A percentile compares a stretch with the other conserved stretches of the same genome.
Conservation (phyloP, 2,888 invertebrate genomes). For the Heliconius hortense region DNA sequence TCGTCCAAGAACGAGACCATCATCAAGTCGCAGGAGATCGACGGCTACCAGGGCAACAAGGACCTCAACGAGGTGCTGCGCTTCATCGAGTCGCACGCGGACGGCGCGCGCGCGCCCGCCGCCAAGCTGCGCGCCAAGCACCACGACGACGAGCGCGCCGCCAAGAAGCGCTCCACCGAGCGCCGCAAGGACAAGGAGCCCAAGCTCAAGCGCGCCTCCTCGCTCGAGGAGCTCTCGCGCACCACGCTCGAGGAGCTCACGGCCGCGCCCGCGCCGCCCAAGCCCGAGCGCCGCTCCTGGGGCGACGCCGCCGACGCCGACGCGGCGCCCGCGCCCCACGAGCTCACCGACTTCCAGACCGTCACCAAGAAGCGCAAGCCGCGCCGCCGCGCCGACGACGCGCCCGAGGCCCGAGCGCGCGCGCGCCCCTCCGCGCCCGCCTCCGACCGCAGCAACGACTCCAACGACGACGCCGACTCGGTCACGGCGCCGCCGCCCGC, state of each 20-base stretch:
- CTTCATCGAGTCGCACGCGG: slow-evolving; percentile 87
- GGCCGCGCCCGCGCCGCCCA: slow-evolving; percentile 72
- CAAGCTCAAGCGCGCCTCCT: slow-evolving; percentile 86
- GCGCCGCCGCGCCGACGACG: slow-evolving; percentile 84
- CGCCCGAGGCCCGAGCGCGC: slow-evolving; percentile 46
- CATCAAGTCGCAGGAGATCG: slow-evolving; percentile 84
- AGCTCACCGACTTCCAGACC: slow-evolving; percentile 89
- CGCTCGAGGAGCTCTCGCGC: slow-evolving; percentile 90
- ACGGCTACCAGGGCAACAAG: slow-evolving; percentile 90
- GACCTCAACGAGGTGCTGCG: slow-evolving; percentile 89
- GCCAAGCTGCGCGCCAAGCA: slow-evolving; percentile 69
- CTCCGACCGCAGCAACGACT: slow-evolving; percentile 90
- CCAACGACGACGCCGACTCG: slow-evolving; percentile 91
- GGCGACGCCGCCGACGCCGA: slow-evolving; percentile 76
- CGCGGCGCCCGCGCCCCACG: slow-evolving; percentile 70
- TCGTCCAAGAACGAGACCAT: slow-evolving; percentile 82
- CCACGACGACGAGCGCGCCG: slow-evolving; percentile 72
- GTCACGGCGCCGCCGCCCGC: slow-evolving; percentile 74
- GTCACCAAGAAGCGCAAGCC: slow-evolving; percentile 92
- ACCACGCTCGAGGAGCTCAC: slow-evolving; percentile 88
- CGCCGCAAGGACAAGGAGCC: slow-evolving; percentile 70
- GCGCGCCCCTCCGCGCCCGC: slow-evolving; percentile 87
- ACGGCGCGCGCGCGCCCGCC: slow-evolving; percentile 60
- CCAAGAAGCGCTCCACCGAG: slow-evolving; percentile 78
- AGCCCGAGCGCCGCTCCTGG: slow-evolving; percentile 85